Conservation (phyloP, 1,140 invertebrate species). For the Bombyx mandarina region DNA sequence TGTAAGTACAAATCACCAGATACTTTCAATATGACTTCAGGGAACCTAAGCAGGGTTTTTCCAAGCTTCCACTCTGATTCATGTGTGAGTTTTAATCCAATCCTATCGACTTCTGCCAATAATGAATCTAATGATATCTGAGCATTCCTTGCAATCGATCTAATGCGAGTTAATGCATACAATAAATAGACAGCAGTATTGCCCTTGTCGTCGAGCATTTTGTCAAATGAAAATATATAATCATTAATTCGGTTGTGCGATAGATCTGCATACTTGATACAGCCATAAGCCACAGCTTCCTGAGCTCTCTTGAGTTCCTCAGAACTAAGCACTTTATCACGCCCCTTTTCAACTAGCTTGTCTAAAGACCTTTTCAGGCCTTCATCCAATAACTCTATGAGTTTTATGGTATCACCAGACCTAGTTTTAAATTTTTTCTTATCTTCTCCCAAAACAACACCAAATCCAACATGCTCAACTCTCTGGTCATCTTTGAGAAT, state of each 20-base stretch:
- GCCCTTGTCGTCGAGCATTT: conserved; percentile 99
- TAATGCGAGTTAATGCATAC: conserved; percentile 95
- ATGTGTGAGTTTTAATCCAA: conserved; percentile 83
- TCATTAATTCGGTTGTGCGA: conserved; percentile 94
- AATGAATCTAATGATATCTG: conserved; percentile 72
- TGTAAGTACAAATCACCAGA: conserved; percentile 90
- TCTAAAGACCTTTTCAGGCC: conserved; percentile 87
- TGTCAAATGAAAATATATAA: conserved; percentile 99
- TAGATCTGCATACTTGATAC: conserved; percentile 98
- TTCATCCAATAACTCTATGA: conserved; percentile 95
- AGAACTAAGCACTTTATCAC: conserved; percentile 87
- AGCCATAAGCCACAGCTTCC: conserved; percentile 96
- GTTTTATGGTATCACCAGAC: conserved; percentile 94
- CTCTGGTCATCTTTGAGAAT: conserved; percentile 76
- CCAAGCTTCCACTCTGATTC: conserved; percentile 96
- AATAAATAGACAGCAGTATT: conserved; percentile 99
- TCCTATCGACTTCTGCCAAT: conserved; percentile 68
- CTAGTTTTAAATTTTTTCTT: conserved; percentile 99
- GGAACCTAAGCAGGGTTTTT: conserved; percentile 88
- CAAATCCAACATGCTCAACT: conserved; percentile 95
- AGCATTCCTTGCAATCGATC: conserved; percentile 88
- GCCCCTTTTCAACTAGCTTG: conserved; percentile 92
- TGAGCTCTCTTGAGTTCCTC: conserved; percentile 90
- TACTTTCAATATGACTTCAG: conserved; percentile 89
- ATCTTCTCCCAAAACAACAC: conserved; percentile 98